Evolutionary conservation across 2,888 invertebrate genomes (phyloP), one percentile per base, ranked within the genome.

Genomic region (Caenorhabditis zanzibari): DNA sequence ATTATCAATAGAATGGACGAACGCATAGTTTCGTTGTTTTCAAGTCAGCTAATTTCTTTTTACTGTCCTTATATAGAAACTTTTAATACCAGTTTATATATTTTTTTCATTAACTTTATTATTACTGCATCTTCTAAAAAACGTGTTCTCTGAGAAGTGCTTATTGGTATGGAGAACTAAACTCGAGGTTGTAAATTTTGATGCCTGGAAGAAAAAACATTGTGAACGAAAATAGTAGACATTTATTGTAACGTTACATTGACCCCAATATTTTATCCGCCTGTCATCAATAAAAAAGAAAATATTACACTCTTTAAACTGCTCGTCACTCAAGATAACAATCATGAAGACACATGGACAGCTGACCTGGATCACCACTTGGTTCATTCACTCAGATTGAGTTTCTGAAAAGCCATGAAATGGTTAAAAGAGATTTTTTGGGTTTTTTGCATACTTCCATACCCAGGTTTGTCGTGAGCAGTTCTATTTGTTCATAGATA

Each of bases 1-100:
- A 24, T 0, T 9, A 14, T 2, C 7, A 22, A 6, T 44, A 63
- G n/a, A 28, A 44, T 26, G 6, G 14, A 44, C 1, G 38, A 38
- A 38, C 22, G 24, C 61, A 61, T 61, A 12, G 24, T 26, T 32
- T 12, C 12, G 24, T 54, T 54, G 24, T 14, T 32, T 44, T 47
- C 44, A 44, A 63, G 14, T 63, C 44, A 44, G 26, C 47, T 16
- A 44, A 24, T 24, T 44, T 63, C 16, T 9, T 44, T 26, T 24
- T 28, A 2, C 16, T 26, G 14, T 63, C 22, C 63, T 63, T 63
- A 44, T 44, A 63, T 63, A 63, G 61, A 38, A 38, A 61, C 38
- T 38, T n/a, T 16, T 32, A 32, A 12, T 58, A 58, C 32, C 28
- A 58, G 58, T 58, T 32, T 9, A 12, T 38, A 38, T 7, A 38